These are phyloP conservation scores for Pammene fasciana DNA, from an alignment of 2,888 invertebrate species.

Conservation along the genomic window DNA sequence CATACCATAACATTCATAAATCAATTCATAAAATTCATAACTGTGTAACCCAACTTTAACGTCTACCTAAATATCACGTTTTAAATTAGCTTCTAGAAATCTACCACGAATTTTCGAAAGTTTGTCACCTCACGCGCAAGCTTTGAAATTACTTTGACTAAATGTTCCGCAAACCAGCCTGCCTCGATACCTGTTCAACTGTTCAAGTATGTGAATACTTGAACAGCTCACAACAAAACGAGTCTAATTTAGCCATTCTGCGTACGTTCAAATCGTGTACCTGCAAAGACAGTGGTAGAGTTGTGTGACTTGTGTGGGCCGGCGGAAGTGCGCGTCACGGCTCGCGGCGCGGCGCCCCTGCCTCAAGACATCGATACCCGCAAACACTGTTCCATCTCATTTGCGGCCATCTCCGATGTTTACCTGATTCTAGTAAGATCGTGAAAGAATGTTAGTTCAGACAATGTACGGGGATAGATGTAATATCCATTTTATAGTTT, in stretches of 20 bases:
- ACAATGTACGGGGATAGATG: not conserved
- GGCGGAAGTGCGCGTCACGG: conserved; percentile 41
- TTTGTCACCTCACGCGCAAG: not conserved
- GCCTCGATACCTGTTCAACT: not conserved
- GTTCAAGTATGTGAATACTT: not conserved
- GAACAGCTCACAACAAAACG: not conserved
- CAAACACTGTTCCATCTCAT: conserved; percentile 68
- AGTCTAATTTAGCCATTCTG: not conserved
- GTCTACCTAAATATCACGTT: not conserved
- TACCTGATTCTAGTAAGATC: conserved; percentile 21
- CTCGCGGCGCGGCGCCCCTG: conserved; percentile 56
- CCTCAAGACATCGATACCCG: conserved; percentile 51
- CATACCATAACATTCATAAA: conserved; percentile 20
- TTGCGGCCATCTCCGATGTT: conserved; percentile 53
- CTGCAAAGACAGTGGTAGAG: conserved; percentile 46
- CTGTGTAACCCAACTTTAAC: not conserved
- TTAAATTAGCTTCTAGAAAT: not conserved
- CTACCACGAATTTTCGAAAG: conserved; percentile 8
- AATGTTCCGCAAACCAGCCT: not conserved
- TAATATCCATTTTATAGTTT: no score
- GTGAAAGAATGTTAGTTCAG: conserved; percentile 17
- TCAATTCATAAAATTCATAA: conserved; percentile 5
- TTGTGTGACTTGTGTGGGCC: conserved; percentile 53
- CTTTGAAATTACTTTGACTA: not conserved
- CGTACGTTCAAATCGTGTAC: conserved; percentile 16